A percentile compares a stretch with the other conserved stretches of the same genome.
These are phyloP conservation scores for Pseudomyrmex pallidus DNA, from an alignment of 1,140 invertebrate species.

Conservation along the genomic window DNA sequence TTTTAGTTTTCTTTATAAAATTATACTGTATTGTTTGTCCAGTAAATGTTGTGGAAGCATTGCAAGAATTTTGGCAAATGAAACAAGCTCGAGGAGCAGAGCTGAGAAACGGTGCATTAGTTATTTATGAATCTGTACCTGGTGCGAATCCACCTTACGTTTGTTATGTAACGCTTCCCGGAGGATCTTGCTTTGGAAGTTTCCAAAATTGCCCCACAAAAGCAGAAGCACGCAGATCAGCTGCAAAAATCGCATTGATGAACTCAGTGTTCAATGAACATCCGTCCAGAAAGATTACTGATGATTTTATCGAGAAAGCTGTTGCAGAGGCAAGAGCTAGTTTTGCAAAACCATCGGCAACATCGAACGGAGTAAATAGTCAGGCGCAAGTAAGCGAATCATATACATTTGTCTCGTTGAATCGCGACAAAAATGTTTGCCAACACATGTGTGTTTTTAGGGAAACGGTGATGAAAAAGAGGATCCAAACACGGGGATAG, in stretches of 20 bases:
- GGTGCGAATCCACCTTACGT: slow-evolving; percentile 95
- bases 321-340: slow-evolving; percentile 93
- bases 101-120: slow-evolving; percentile 94
- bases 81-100: slow-evolving; percentile 95
- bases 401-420: background rate
- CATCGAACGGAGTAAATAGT: slow-evolving; percentile 78
- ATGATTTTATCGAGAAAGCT: slow-evolving; percentile 97
- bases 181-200: slow-evolving; percentile 97
- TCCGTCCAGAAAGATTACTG: slow-evolving; percentile 95
- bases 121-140: slow-evolving; percentile 97
- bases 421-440: background rate
- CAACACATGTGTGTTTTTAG: slow-evolving; percentile 66
- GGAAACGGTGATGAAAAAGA: slow-evolving; percentile 88
- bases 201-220: slow-evolving; percentile 98
- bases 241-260: slow-evolving; percentile 98
- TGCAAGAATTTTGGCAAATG: slow-evolving; percentile 99
- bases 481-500: slow-evolving; percentile 94
- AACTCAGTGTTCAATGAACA: slow-evolving; percentile 99
- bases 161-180: slow-evolving; percentile 97
- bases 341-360: slow-evolving; percentile 85
- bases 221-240: slow-evolving; percentile 96
- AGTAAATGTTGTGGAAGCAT: slow-evolving; percentile 97
- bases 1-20: slow-evolving; percentile 1
- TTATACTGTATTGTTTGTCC: slow-evolving; percentile 78
- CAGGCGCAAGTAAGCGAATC: slow-evolving; percentile 74